Evolutionary conservation across 2,888 invertebrate species (phyloP).

Genomic region (Hermodice carunculata): DNA sequence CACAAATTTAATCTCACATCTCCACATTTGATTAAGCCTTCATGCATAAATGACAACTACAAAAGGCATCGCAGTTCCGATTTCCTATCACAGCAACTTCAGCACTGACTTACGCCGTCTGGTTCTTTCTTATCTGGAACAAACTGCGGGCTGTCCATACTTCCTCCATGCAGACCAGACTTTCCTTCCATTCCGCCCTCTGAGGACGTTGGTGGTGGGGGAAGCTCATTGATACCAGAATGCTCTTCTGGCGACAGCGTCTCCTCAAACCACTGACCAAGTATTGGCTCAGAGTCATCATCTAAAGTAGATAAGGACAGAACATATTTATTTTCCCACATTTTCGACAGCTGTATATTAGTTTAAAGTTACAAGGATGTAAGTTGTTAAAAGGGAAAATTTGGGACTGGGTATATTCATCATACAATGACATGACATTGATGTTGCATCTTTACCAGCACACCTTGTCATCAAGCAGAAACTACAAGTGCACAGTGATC

Average conservation of each 20-base stretch:
- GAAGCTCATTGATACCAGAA: constrained; percentile 47
- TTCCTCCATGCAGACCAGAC: constrained; percentile 43
- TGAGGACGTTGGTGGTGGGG: constrained; percentile 47
- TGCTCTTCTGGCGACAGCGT: constrained; percentile 82
- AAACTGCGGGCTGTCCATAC: constrained; percentile 70
- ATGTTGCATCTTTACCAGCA: too few species aligned
- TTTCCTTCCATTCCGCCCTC: constrained; percentile 42
- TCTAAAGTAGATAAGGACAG: constrained; percentile 49
- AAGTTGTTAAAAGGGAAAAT: neutral
- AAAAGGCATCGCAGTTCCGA: neutral
- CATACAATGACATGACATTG: too few species aligned
- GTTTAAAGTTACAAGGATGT: neutral
- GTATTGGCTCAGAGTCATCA: constrained; percentile 79
- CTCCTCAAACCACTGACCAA: constrained; percentile 96
- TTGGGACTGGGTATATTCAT: neutral
- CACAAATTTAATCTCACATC: too few species aligned
- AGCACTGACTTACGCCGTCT: constrained; percentile 74
- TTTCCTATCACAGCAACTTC: constrained; percentile 12
- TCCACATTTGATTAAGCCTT: too few species aligned
- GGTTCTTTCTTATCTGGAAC: constrained; percentile 86
- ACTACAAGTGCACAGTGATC: too few species aligned
- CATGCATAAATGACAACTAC: neutral
- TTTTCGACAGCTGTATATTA: neutral
- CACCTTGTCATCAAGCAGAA: too few species aligned
- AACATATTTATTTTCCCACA: neutral